Evolutionary conservation across 2,113 vertebrate species (phyloP).

Genomic region (Nothocercus nigrocapillus): DNA sequence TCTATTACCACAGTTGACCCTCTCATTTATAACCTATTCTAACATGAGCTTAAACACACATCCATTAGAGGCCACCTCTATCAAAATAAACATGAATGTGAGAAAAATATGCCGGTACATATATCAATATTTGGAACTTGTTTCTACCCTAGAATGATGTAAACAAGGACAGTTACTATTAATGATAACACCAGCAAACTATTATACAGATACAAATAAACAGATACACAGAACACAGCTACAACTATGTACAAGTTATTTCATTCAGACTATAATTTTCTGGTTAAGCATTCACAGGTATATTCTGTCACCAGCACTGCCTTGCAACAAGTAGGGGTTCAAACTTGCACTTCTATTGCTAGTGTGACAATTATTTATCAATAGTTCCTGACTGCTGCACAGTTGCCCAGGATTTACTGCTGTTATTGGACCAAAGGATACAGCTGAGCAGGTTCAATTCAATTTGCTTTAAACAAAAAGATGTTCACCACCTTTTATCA

Average conservation of each 20-base stretch:
- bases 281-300: not conserved
- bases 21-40: not conserved
- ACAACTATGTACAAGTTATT: not conserved
- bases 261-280: not conserved
- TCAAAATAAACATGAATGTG: not conserved
- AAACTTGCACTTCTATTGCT: not conserved
- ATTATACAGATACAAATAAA: not conserved
- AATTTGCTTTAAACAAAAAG: not conserved
- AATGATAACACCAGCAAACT: not conserved
- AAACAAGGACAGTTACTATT: not conserved
- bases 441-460: not conserved
- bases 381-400: not conserved
- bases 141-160: not conserved
- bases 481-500: fast-evolving
- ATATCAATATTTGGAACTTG: not conserved
- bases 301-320: not conserved
- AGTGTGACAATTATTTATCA: not conserved
- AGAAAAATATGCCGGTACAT: not conserved
- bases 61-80: not conserved
- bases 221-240: not conserved
- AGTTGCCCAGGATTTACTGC: not conserved
- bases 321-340: not conserved
- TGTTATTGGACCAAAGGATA: not conserved
- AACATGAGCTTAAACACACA: not conserved
- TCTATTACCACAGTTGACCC: not conserved